These are phyloP conservation scores for Eriosoma lanigerum DNA, from an alignment of 1,140 invertebrate genomes.

Conservation along the genomic window DNA sequence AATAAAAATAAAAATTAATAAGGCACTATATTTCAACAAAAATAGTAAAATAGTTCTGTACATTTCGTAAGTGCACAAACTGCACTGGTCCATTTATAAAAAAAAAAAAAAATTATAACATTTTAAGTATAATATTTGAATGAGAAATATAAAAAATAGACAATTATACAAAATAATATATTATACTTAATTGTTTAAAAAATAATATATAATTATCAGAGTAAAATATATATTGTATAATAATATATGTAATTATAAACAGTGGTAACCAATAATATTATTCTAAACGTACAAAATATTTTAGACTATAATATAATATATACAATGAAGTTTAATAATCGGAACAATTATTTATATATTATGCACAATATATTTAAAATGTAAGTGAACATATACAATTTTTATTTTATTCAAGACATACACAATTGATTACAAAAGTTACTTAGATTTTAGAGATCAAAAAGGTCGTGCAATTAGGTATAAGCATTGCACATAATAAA, in stretches of 20 bases:
- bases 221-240: background rate
- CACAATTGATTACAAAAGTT: slow-evolving; percentile 22
- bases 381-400: slow-evolving; percentile 3
- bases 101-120: background rate
- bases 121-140: slow-evolving; percentile 31
- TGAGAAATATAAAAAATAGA: slow-evolving; percentile 22
- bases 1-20: background rate
- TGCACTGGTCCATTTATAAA: slow-evolving; percentile 19
- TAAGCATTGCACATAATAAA: slow-evolving; percentile 14
- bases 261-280: slow-evolving; percentile 46
- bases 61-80: slow-evolving; percentile 5
- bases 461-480: background rate
- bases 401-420: background rate
- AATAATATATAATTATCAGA: slow-evolving; percentile 24
- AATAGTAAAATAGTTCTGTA: slow-evolving; percentile 22
- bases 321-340: slow-evolving; percentile 14
- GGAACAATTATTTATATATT: background rate
- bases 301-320: background rate
- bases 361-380: background rate
- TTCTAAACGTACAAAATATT: slow-evolving; percentile 22
- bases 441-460: slow-evolving; percentile 48
- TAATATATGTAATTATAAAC: slow-evolving; percentile 13
- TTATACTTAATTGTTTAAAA: background rate
- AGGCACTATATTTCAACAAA: slow-evolving; percentile 45
- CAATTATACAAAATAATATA: slow-evolving; percentile 38